Evolutionary conservation across 2,113 vertebrate genomes (phyloP), one percentile per base, ranked within the genome.

Genomic region (Pachyramphus minor): DNA sequence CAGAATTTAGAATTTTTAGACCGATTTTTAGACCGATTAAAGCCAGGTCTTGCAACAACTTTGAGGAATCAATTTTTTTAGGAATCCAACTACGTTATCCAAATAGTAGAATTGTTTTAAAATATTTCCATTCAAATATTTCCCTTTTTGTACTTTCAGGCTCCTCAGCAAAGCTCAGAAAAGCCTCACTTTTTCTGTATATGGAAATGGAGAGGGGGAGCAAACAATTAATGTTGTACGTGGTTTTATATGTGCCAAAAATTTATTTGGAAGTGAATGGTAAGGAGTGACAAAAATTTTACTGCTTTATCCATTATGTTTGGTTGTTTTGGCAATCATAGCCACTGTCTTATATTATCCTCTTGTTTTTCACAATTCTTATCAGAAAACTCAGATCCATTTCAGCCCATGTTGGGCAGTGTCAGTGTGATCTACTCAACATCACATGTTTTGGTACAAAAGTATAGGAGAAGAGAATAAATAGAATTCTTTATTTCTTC

Each of bases 81-180:
- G 0, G 0, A 71, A 19, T 20, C 17, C 41, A 41, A 1, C 14
- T 41, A 5, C 0, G 0, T 60, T 63, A 14, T 7, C 7, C 33
- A n/a, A 66, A 27, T 23, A 33, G 7, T 37, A 16, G 13, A 55
- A 5, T 30, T 45, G 23, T 12, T 53, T 8, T 4, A 68, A 39
- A n/a, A 37, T 14, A 12, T 39, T 67, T 58, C 20, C 12, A 7
- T 33, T 27, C 2, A 44, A 33, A 37, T 67, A 27, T 49, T 74
- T 53, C 13, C 6, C 6, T 33, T 47, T 89, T n/a, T 49, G 4
- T 69, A 7, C 20, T 91, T 77, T 44, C 37, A 31, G 17, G 5
- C 11, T 23, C 18, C 37, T 75, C 45, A 35, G 69, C 15, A 71
- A 49, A 78, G 11, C 13, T 52, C 25, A 52, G 50, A 52, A 52